Evolutionary conservation across 2,797 vertebrate species (phyloP).

Genomic region (Typhlichthys subterraneus): DNA sequence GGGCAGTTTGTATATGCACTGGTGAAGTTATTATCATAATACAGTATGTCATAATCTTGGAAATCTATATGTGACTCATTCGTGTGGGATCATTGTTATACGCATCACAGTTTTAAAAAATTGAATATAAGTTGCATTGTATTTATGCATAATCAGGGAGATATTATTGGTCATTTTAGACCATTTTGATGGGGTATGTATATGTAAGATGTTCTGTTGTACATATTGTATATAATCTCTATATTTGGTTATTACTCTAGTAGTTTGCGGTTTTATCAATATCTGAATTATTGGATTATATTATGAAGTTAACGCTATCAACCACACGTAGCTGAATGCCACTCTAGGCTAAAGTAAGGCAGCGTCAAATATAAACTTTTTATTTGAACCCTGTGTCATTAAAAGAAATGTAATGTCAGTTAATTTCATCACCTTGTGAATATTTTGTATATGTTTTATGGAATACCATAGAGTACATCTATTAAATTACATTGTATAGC

Average conservation of each 20-base stretch:
- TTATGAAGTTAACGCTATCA: slow-evolving; percentile 52
- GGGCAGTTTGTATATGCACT: slow-evolving; percentile 56
- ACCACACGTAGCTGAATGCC: slow-evolving; percentile 49
- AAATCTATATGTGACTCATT: slow-evolving; percentile 65
- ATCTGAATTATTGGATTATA: slow-evolving; percentile 62
- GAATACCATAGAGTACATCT: slow-evolving; percentile 70
- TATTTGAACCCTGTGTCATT: slow-evolving; percentile 65
- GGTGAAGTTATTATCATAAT: slow-evolving; percentile 72
- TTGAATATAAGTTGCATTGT: slow-evolving; percentile 59
- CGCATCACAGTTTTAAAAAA: slow-evolving; percentile 69
- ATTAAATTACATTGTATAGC: slow-evolving; percentile 73
- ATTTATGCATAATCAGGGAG: slow-evolving; percentile 71
- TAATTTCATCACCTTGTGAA: slow-evolving; percentile 69
- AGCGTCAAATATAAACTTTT: slow-evolving; percentile 61
- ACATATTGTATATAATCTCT: slow-evolving; percentile 69
- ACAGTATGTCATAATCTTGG: slow-evolving; percentile 46
- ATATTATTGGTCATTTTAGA: slow-evolving; percentile 71
- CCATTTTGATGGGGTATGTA: slow-evolving; percentile 56
- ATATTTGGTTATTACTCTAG: slow-evolving; percentile 53
- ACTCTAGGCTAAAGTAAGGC: slow-evolving; percentile 46
- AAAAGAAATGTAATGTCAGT: slow-evolving; percentile 66
- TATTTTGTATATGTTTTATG: slow-evolving; percentile 81
- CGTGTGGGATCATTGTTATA: slow-evolving; percentile 64
- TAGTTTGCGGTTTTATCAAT: slow-evolving; percentile 62
- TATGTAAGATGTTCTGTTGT: slow-evolving; percentile 55